Evolutionary conservation across 2,888 invertebrate genomes (phyloP).

Genomic region (Xestia c-nigrum): DNA sequence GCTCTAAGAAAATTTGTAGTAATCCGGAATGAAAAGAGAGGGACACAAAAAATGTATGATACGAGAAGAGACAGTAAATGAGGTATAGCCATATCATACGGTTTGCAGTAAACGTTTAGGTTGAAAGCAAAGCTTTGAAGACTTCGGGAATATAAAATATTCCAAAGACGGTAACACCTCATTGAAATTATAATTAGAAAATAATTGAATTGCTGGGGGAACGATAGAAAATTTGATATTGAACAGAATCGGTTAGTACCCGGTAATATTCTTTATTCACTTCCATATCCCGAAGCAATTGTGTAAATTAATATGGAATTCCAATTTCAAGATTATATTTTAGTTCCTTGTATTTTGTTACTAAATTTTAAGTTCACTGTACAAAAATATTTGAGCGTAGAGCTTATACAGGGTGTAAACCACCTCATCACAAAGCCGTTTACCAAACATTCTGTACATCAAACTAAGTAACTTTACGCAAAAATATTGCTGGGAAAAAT

Average conservation of each 20-base stretch:
- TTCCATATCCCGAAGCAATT: background rate
- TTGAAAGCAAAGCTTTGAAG: conserved; percentile 24
- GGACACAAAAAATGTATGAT: conserved; percentile 13
- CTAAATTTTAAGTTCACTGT: no score
- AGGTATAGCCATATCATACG: conserved; percentile 10
- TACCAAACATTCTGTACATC: no score
- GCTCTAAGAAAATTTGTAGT: conserved; percentile 64
- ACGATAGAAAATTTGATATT: conserved; percentile 26
- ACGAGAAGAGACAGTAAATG: conserved; percentile 43
- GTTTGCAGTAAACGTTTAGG: conserved; percentile 35
- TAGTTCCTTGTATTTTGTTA: no score
- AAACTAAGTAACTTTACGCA: no score
- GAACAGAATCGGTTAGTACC: conserved; percentile 40
- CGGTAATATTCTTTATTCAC: conserved; percentile 22
- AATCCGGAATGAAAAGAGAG: conserved; percentile 60
- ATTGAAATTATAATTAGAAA: conserved; percentile 65
- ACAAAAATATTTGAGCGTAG: no score
- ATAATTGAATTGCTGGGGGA: conserved; percentile 57
- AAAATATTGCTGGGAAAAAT: no score
- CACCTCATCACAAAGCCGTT: no score
- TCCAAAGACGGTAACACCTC: conserved; percentile 52
- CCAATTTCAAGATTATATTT: conserved; percentile 7
- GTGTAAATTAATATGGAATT: conserved; percentile 20
- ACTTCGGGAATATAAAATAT: conserved; percentile 42
- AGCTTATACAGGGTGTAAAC: no score